Conservation (phyloP, 2,888 invertebrate species). For the Caenorhabditis imperialis region DNA sequence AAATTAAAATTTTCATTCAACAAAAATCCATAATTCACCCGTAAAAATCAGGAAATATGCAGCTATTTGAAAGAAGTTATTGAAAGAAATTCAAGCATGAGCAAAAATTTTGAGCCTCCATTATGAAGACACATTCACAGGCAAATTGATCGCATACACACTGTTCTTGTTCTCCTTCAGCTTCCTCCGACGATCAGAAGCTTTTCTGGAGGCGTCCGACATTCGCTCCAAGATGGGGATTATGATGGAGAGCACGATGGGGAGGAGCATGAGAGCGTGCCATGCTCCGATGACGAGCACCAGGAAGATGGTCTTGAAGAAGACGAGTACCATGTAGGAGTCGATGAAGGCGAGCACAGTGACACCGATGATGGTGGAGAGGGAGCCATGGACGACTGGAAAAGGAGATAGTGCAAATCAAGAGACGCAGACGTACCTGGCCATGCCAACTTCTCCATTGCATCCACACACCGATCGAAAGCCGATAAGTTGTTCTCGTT, state of each 20-base stretch:
- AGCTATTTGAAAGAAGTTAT: no score
- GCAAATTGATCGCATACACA: slow-evolving; percentile 66
- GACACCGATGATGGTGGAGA: slow-evolving; percentile 91
- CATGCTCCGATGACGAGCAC: slow-evolving; percentile 84
- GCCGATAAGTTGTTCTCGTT: slow-evolving; percentile 83
- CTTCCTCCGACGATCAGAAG: slow-evolving; percentile 30
- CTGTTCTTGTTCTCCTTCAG: slow-evolving; percentile 54
- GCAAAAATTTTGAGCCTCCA: neutral
- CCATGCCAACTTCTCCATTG: slow-evolving; percentile 77
- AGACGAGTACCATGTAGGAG: slow-evolving; percentile 88
- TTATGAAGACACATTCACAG: slow-evolving; percentile 62
- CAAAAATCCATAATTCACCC: no score
- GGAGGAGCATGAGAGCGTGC: slow-evolving; percentile 91
- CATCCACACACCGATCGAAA: slow-evolving; percentile 81
- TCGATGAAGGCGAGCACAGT: slow-evolving; percentile 89
- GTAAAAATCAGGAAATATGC: no score
- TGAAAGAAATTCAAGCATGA: slow-evolving; percentile 4
- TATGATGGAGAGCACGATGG: slow-evolving; percentile 80
- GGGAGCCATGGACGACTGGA: slow-evolving; percentile 87
- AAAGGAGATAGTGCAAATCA: slow-evolving; percentile 13
- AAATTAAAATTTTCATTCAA: no score
- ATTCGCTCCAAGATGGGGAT: slow-evolving; percentile 72
- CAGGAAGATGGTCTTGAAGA: slow-evolving; percentile 96
- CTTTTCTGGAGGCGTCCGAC: slow-evolving; percentile 18
- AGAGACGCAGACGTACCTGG: no score